phyloP scores from a whole-genome alignment of 53 echinoderm and acorn worm species.

The Luidia sarsii region DNA sequence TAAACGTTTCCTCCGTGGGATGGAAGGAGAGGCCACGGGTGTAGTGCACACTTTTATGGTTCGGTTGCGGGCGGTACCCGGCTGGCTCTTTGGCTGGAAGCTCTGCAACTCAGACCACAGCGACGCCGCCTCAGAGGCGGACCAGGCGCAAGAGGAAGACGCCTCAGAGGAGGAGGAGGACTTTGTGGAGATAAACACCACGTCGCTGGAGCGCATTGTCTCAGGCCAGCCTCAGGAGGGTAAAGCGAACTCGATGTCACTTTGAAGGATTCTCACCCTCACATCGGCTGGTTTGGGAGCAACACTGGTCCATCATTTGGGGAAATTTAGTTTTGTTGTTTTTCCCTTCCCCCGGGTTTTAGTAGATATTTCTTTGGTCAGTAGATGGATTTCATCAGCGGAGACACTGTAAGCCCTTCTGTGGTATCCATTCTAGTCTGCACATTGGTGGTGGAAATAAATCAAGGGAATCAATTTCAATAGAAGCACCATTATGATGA shows the following conservation, averaged over 20 bases:
- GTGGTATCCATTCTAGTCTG: background rate
- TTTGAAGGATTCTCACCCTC: too few relatives aligned
- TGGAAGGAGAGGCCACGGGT: constrained; percentile 47
- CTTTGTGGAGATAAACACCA: constrained; percentile 18
- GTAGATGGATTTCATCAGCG: too few relatives aligned
- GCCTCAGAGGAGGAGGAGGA: constrained; percentile 32
- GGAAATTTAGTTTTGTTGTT: too few relatives aligned
- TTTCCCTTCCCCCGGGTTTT: too few relatives aligned
- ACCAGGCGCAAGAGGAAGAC: background rate
- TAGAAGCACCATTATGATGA: too few relatives aligned
- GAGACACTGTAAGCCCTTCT: too few relatives aligned
- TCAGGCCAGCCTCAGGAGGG: constrained; percentile 18
- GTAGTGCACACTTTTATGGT: constrained; percentile 46
- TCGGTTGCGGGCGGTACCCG: constrained; percentile 40
- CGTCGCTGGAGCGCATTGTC: constrained; percentile 38
- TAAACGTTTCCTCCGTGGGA: too few relatives aligned
- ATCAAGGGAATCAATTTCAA: too few relatives aligned
- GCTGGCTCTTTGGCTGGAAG: constrained; percentile 23
- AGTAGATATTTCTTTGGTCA: too few relatives aligned
- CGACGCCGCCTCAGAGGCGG: constrained; percentile 23
- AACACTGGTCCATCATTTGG: too few relatives aligned
- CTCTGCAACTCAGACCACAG: constrained; percentile 20
- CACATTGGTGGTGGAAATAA: constrained; percentile 11
- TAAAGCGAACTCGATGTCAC: too few relatives aligned
- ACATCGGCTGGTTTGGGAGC: too few relatives aligned